Evolutionary conservation across 53 echinoderm and acorn worm species (phyloP).

Genomic region (Apostichopus leukothele): DNA sequence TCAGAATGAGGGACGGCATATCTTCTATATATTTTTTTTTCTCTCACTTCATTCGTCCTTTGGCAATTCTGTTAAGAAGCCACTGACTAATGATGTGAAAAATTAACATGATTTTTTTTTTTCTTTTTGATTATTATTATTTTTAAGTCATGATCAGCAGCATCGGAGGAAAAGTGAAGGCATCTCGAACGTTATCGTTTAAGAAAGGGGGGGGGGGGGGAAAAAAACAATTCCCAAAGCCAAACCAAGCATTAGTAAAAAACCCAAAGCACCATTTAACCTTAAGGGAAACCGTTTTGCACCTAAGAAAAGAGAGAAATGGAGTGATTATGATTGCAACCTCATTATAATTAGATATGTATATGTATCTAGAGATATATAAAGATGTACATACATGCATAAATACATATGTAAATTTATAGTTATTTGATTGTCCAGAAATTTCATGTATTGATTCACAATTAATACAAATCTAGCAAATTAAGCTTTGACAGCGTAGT

Average conservation of each 20-base stretch:
- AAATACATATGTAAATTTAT: not conserved
- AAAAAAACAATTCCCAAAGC: not conserved
- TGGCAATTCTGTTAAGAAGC: not conserved
- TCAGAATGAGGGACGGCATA: not conserved
- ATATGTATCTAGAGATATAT: not conserved
- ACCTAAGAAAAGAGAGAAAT: not conserved
- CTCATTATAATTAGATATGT: conserved; percentile 1
- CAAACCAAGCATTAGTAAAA: not conserved
- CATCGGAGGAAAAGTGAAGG: not conserved
- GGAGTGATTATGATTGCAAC: not conserved
- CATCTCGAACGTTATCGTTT: not conserved
- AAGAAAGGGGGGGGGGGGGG: not conserved
- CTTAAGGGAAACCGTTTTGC: not conserved
- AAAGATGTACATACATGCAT: too few relatives aligned
- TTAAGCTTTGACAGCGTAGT: too few relatives aligned
- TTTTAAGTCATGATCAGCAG: not conserved
- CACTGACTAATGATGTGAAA: conserved; percentile 10
- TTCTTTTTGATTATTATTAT: too few relatives aligned
- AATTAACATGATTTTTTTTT: not conserved
- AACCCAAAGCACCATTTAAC: not conserved
- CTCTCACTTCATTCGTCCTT: not conserved
- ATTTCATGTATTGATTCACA: not conserved
- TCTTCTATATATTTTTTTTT: too few relatives aligned
- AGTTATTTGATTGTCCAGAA: not conserved
- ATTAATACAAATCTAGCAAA: too few relatives aligned